Conservation (phyloP, 2,797 vertebrate species). For the Salarias fasciatus region DNA sequence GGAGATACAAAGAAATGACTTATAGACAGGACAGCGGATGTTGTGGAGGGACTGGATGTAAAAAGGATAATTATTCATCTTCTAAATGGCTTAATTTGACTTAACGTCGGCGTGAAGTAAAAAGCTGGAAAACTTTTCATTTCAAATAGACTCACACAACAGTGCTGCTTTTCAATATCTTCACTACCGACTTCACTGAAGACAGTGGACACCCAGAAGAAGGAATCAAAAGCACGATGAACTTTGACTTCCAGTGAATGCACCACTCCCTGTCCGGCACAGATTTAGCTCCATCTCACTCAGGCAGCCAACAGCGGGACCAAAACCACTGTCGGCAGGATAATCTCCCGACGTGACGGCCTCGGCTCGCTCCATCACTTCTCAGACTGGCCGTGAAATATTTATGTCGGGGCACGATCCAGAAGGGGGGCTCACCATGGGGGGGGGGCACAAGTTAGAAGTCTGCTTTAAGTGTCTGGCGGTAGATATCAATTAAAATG, state of each 20-base stretch:
- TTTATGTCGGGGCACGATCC: constrained; percentile 25
- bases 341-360: constrained; percentile 17
- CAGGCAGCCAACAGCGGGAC: background rate
- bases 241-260: background rate
- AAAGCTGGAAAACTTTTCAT: too few species aligned
- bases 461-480: constrained; percentile 26
- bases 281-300: constrained; percentile 13
- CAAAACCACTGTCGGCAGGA: constrained; percentile 18
- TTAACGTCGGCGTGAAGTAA: too few species aligned
- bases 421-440: background rate
- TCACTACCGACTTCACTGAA: too few species aligned
- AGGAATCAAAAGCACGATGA: background rate
- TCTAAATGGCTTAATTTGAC: too few species aligned
- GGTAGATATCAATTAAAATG: constrained; percentile 27
- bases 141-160: too few species aligned
- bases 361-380: constrained; percentile 27
- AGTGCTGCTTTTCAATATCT: too few species aligned
- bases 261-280: background rate
- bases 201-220: too few species aligned
- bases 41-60: too few species aligned
- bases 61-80: too few species aligned
- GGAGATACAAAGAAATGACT: too few species aligned
- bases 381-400: constrained; percentile 37
- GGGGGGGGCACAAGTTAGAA: constrained; percentile 11
- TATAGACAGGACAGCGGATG: too few species aligned